Evolutionary conservation across 2,113 vertebrate species (phyloP).

Genomic region (Tragelaphus strepsiceros): DNA sequence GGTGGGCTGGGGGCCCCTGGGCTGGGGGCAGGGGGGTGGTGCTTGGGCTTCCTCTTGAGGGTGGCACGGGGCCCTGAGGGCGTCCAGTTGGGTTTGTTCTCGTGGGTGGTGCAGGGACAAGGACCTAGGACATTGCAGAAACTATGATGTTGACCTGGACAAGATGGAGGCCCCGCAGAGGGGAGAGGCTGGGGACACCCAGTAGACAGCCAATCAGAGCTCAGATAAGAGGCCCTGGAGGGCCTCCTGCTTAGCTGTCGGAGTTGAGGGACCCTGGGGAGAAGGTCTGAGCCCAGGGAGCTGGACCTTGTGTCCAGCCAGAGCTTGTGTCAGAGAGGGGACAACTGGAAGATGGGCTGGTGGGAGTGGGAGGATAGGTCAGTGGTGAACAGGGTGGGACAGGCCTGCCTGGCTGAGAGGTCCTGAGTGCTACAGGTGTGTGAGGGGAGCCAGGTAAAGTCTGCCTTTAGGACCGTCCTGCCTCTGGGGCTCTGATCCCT

Average conservation of each 20-base stretch:
- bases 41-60: not conserved
- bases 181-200: not conserved
- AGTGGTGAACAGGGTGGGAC: no score
- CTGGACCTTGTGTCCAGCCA: not conserved
- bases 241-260: no score
- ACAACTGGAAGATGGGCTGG: not conserved
- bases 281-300: not conserved
- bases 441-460: no score
- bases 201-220: not conserved
- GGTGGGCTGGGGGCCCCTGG: fast-evolving
- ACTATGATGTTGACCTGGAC: no score
- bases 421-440: not conserved
- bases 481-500: not conserved
- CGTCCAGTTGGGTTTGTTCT: no score
- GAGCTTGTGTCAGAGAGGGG: not conserved
- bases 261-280: not conserved
- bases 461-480: not conserved
- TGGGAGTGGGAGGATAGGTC: not conserved
- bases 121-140: not conserved
- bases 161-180: not conserved
- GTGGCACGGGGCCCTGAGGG: not conserved
- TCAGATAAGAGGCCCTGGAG: not conserved
- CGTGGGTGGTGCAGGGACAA: fast-evolving
- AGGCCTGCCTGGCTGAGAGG: not conserved
- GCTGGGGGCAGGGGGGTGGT: fast-evolving